Percentiles rank a stretch among this genome's conserved stretches.
Evolutionary conservation across 2,888 invertebrate species (phyloP).

Genomic region (Neoascia interrupta): DNA sequence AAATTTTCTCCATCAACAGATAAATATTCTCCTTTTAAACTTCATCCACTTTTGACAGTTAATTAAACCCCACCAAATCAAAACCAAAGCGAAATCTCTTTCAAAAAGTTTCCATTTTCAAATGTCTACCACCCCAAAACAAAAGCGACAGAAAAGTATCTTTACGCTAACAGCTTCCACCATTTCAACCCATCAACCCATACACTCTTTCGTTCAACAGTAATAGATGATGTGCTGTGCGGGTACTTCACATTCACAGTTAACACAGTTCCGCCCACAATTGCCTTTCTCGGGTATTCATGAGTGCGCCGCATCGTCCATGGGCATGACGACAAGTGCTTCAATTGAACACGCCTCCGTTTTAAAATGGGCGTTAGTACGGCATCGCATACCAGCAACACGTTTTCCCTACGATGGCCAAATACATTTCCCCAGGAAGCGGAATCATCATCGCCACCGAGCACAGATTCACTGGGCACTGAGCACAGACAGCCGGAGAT

Average conservation of each 20-base stretch:
- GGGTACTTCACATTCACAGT: constrained; percentile 1
- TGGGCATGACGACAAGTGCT: constrained; percentile 28
- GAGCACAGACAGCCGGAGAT: background rate
- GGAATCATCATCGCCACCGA: background rate
- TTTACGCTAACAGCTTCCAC: constrained; percentile 14
- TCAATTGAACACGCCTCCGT: constrained; percentile 53
- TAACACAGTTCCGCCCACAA: constrained; percentile 54
- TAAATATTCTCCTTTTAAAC: no score
- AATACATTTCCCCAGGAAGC: background rate
- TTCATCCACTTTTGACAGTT: no score
- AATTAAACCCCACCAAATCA: no score
- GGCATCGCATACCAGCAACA: constrained; percentile 18
- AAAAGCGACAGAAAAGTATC: background rate
- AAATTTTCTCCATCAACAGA: no score
- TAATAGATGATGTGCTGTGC: no score
- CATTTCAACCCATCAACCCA: constrained; percentile 14
- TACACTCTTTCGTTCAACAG: no score
- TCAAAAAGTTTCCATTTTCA: no score
- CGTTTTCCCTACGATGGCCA: constrained; percentile 1
- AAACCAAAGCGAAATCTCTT: no score
- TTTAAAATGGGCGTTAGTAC: constrained; percentile 63
- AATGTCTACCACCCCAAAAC: no score
- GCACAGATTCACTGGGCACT: background rate
- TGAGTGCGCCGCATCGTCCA: no score
- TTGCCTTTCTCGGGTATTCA: constrained; percentile 42